Base-by-base conservation (phyloP, 2,113 vertebrate species). In the Poicephalus gulielmi region DNA sequence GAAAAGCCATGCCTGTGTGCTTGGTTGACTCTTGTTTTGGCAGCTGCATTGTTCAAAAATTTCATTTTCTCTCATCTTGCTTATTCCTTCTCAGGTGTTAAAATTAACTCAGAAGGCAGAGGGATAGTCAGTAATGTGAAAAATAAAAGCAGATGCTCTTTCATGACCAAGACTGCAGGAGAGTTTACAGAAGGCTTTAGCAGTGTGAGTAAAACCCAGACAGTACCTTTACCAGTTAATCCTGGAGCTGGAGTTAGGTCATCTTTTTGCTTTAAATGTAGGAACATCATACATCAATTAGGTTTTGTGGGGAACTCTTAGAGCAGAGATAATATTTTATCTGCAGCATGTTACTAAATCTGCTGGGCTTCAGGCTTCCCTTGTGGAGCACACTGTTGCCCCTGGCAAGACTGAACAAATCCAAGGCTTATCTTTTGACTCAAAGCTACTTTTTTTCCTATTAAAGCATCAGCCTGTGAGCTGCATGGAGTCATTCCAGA, bases 361-460 rank as follows among this genome's bases (percentile, higher is more conserved):
- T 74, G 20, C 47, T 20, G 70, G 30, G 33, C 43, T 76, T 55
- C 15, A n/a, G 1, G 67, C 47, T 93, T 60, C 39, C 35, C 6
- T 37, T 69, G 39, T 0, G 0, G 41, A 64, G 35, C 39, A 17
- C 0, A 0, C n/a, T 24, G 0, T 39, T 79, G 50, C 39, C 44
- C 24, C 35, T 66, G 43, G 69, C 78, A 85, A 52, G 31, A 9
- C 57, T 66, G 44, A 69, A 73, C 23, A 53, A 57, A 74, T 74
- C 71, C 37, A n/a, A n/a, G 27, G 15, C 15, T 81, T 91, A 17
- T 33, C 46, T 60, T 87, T 50, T 59, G 49, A 52, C 23, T 74
- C 76, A 67, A 25, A 71, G 25, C 23, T 66, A 5, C 57, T 53
- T 59, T 57, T 77, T 60, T 39, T 76, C 53, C 20, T 62, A 0